phyloP scores from a whole-genome alignment of 2,113 vertebrate genomes.

The Guaruba guarouba region DNA sequence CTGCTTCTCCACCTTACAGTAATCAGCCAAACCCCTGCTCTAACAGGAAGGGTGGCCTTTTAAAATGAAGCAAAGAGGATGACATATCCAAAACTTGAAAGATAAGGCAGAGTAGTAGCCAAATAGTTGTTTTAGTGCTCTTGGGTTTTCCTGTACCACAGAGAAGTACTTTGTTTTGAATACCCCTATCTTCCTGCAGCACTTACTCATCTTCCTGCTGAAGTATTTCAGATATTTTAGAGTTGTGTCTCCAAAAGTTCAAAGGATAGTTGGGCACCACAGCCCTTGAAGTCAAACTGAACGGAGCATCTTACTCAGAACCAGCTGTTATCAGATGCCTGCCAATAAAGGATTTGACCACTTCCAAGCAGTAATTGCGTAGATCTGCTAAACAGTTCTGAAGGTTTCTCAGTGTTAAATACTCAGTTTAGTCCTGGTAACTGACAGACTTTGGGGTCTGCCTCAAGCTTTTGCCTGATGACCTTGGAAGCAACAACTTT shows the following conservation, averaged over 20 bases:
- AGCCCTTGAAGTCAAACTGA: constrained; percentile 11
- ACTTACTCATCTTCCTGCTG: constrained; percentile 52
- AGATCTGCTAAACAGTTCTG: not conserved
- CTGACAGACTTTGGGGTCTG: not conserved
- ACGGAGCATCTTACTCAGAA: not conserved
- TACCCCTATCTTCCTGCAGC: not conserved
- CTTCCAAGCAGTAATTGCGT: not conserved
- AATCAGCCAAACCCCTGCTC: not conserved
- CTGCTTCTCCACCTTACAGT: constrained; percentile 10
- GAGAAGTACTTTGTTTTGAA: constrained; percentile 11
- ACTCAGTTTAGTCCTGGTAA: not conserved
- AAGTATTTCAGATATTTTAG: not conserved
- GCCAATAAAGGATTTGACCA: not conserved
- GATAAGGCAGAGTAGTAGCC: constrained; percentile 7
- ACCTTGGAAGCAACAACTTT: not conserved
- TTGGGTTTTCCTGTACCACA: constrained; percentile 22
- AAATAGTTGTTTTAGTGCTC: constrained; percentile 20
- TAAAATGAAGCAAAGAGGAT: constrained; percentile 15
- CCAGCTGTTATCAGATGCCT: not conserved
- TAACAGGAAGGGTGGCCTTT: constrained; percentile 39
- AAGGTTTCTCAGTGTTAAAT: not conserved
- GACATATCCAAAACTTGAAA: not conserved
- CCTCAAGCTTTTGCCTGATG: not conserved
- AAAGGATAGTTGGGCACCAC: not conserved
- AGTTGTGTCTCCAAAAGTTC: not conserved